Conservation (phyloP, 2,797 vertebrate species). For the Poecilia gillii region DNA sequence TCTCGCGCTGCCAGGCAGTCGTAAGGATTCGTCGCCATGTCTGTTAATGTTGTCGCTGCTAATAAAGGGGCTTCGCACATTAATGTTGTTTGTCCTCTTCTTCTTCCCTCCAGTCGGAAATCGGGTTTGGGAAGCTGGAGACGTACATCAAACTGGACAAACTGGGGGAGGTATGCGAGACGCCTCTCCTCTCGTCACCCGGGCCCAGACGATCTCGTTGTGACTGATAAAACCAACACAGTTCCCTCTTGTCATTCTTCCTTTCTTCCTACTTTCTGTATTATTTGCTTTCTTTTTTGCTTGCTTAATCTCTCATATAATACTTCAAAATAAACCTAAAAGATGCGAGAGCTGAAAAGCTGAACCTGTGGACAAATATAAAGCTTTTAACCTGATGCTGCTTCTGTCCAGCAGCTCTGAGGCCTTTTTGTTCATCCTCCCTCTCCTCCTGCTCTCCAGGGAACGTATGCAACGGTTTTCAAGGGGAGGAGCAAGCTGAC, state of each 20-base stretch:
- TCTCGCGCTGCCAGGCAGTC: constrained; percentile 37
- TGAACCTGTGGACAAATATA: not conserved
- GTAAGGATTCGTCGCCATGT: constrained; percentile 54
- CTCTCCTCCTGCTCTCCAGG: constrained; percentile 70
- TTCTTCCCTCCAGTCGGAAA: constrained; percentile 87
- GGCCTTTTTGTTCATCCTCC: not conserved
- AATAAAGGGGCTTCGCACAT: constrained; percentile 51
- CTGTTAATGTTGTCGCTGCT: constrained; percentile 58
- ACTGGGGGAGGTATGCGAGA: constrained; percentile 88
- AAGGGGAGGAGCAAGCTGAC: constrained; percentile 96
- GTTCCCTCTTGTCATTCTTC: not conserved
- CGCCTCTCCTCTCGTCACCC: constrained; percentile 17
- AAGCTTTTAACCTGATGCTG: not conserved
- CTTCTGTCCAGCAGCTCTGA: constrained; percentile 4
- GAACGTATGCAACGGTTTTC: constrained; percentile 95
- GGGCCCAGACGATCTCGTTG: constrained; percentile 43
- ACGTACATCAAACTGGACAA: constrained; percentile 97
- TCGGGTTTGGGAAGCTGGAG: constrained; percentile 97
- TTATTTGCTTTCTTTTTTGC: not conserved
- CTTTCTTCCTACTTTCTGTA: not conserved
- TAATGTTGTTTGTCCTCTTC: constrained; percentile 56
- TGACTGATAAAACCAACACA: constrained; percentile 13
- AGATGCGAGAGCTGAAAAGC: not conserved
- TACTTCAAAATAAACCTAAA: not conserved
- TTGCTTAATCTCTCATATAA: constrained; percentile 3